Base-by-base conservation (phyloP, 1,140 invertebrate species). In the Mizuhopecten yessoensis region DNA sequence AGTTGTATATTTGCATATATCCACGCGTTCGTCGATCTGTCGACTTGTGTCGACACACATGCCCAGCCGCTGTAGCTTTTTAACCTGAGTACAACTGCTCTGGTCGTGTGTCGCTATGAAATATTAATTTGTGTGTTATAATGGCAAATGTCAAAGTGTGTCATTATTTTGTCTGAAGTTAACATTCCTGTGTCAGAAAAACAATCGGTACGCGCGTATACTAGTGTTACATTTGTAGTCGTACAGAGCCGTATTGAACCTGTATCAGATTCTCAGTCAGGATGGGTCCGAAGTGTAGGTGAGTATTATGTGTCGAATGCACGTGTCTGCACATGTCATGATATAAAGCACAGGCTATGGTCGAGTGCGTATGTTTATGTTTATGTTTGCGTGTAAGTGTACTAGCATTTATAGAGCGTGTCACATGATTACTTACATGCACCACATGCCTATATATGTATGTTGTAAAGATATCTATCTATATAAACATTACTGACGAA, bases 151-250 rank as follows among this genome's bases (percentile, higher is more conserved):
- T 75, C 57, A 75, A 75, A 29, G 57, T 75, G 23, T 75, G 57
- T 75, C 1, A n/a, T 75, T n/a, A 29, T 9, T 75, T 29, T 1
- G n/a, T 17, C 23, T 75, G 23, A n/a, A 75, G 29, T 75, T 75
- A 75, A n/a, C 57, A 75, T 75, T 75, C 57, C 57, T 75, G 57
- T 75, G 29, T 11, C 57, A 75, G 45, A 57, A 29, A 49, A 49
- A 49, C 45, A 49, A 75, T 75, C 9, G 0, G 23, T 29, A 29
- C n/a, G 57, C 9, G 0, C 23, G 57, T 75, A n/a, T 75, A n/a
- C 57, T 5, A n/a, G 42, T 45, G 42, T 13, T 45, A 20, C 10
- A 15, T 1, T 45, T 20, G 5, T 75, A 5, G 23, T 20, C 17
- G 7, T 20, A 57, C 45, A 57, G n/a, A 75, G 57, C n/a, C 5